Percentiles rank a stretch among this genome's conserved stretches.
Evolutionary conservation across 2,888 invertebrate species (phyloP).

Genomic region (Dasysyrphus tricinctus): DNA sequence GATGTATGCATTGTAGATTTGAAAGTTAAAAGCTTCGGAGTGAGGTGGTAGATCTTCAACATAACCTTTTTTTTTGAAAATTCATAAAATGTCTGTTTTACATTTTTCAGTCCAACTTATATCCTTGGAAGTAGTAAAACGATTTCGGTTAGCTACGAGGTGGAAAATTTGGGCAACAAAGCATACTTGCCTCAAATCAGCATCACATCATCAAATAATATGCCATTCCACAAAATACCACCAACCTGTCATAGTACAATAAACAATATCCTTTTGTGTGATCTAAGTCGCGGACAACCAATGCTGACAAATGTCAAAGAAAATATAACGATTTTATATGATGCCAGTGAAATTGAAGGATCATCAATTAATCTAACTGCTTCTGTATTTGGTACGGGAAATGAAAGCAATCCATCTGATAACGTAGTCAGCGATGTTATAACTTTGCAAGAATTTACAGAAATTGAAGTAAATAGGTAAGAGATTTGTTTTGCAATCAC

Average conservation of each 20-base stretch:
- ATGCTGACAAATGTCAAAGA: conserved; percentile 79
- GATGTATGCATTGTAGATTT: conserved; percentile 82
- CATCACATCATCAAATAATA: conserved; percentile 83
- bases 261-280: conserved; percentile 80
- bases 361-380: conserved; percentile 79
- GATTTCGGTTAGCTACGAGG: conserved; percentile 80
- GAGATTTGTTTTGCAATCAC: conserved; percentile 19
- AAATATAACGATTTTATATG: conserved; percentile 80
- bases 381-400: conserved; percentile 82
- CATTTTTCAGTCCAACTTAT: conserved; percentile 78
- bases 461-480: conserved; percentile 82
- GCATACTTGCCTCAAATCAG: conserved; percentile 84
- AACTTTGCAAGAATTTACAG: conserved; percentile 80
- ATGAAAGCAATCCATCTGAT: conserved; percentile 79
- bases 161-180: conserved; percentile 84
- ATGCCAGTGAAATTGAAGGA: conserved; percentile 81
- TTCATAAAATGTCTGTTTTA: neutral
- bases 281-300: conserved; percentile 80
- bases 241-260: conserved; percentile 79
- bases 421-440: conserved; percentile 79
- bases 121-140: conserved; percentile 81
- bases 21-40: conserved; percentile 78
- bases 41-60: conserved; percentile 75
- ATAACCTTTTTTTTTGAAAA: neutral
- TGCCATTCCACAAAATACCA: conserved; percentile 81